Base-by-base conservation (phyloP, 1,140 invertebrate genomes). In the Achatina immaculata region DNA sequence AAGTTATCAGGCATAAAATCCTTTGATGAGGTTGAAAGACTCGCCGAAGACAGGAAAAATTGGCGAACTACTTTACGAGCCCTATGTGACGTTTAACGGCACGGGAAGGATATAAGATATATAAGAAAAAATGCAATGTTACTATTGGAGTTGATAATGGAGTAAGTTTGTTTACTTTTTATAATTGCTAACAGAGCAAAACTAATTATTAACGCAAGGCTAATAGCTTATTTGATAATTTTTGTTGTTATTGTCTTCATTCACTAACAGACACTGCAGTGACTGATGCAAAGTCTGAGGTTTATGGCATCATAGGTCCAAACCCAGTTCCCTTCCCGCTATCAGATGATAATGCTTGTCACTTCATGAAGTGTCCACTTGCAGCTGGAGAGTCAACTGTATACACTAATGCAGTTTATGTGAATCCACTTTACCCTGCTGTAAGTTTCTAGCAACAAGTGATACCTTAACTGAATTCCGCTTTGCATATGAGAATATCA, bases 301-400 rank as follows among this genome's bases (percentile, higher is more conserved):
- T 81, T 4, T 65, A 81, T 78, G 81, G 81, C 0, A 58, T 74
- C 1, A 73, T 82, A 21, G 69, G 42, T 43, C 69, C 58, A 55
- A 40, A 74, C 1, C 43, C 68, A 0, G 81, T 82, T 43, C 76
- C 65, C 4, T 82, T 82, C 31, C 65, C 74, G 0, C 28, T 77
- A 28, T n/a, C 48, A 43, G 55, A 78, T 31, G 21, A 24, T 0
- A 58, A 79, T 73, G 75, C 81, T 4, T 78, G 75, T 51, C n/a
- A 82, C 43, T 51, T 74, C 40, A 76, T 79, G 75, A 68, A 48
- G 11, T 78, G 75, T 42, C 75, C 81, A 0, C 34, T 79, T 3
- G 31, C 21, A 16, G 31, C 34, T 58, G 75, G 81, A 31, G 55
- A 4, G 28, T 3, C 31, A 28, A 28, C 24, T 0, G 16, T 42